Base-by-base conservation (phyloP, 2,113 vertebrate species). In the Polypterus senegalus region DNA sequence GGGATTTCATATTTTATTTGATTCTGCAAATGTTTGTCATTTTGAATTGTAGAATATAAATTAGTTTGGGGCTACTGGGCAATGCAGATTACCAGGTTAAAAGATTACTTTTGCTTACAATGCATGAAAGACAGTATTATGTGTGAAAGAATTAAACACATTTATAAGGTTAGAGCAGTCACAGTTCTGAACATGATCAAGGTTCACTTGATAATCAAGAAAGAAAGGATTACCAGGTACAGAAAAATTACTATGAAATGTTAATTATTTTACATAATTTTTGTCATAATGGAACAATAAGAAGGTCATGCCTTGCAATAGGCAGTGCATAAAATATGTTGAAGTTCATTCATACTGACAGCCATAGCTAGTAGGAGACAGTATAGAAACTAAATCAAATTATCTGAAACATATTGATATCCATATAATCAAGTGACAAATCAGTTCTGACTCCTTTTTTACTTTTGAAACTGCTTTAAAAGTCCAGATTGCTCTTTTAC, bases 401-500 rank as follows among this genome's bases (percentile, higher is more conserved):
- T 5, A 45, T 46, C 43, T 58, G 56, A 58, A 45, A 43, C 6
- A 58, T 58, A 58, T 58, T 58, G 56, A 58, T 7, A 45, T 27
- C 43, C 56, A 58, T 58, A 58, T 43, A 58, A 58, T 58, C 56
- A 58, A 44, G 56, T 58, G 11, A 9, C 46, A 58, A 58, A 58
- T 45, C 27, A 45, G 5, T 45, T 57, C 27, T 57, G 56, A 57
- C 46, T 57, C 43, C 9, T 3, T 57, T 57, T 55, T 11, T 55
- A 45, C 5, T 27, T 27, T 27, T 27, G 6, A 27, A 5, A 9
- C 5, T 57, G 9, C 56, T 7, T 2, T 2, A 27, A 57, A 57
- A 57, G 5, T 27, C 27, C 27, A 27, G 27, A 27, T 5, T 44
- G 11, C 46, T 45, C 56, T 45, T 58, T 8, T 58, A 6, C 56